These are phyloP conservation scores for Aphelenchoides fujianensis DNA, from an alignment of 1,140 invertebrate genomes.

Conservation along the genomic window DNA sequence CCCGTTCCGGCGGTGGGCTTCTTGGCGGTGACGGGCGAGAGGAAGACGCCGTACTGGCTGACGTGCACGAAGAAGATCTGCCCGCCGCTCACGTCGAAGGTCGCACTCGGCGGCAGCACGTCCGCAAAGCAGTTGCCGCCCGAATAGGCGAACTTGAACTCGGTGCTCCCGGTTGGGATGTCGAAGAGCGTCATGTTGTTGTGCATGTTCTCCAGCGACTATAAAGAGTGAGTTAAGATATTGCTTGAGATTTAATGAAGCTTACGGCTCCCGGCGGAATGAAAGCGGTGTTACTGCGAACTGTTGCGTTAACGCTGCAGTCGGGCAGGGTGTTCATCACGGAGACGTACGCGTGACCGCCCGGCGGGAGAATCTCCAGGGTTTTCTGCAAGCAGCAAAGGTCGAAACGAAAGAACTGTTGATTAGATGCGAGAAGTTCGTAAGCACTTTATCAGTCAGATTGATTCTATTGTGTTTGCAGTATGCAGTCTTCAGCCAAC, in stretches of 20 bases:
- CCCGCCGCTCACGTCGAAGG: background rate
- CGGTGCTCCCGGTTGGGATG: background rate
- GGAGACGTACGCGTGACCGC: slow-evolving; percentile 69
- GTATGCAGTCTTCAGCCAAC: no score
- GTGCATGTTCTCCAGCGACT: slow-evolving; percentile 1
- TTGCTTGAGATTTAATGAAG: background rate
- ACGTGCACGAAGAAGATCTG: background rate
- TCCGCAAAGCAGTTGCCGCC: background rate
- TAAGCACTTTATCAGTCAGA: no score
- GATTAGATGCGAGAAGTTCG: no score
- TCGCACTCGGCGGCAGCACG: background rate
- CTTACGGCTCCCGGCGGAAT: background rate
- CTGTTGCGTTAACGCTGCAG: slow-evolving; percentile 14
- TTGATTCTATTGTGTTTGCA: no score
- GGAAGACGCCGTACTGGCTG: slow-evolving; percentile 9
- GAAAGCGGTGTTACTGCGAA: background rate
- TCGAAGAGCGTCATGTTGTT: background rate
- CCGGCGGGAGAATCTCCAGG: slow-evolving; percentile 69
- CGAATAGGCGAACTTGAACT: background rate
- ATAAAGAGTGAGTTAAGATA: background rate
- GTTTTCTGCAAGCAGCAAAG: slow-evolving; percentile 76
- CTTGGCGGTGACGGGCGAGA: background rate
- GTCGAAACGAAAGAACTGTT: no score
- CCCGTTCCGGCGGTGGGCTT: slow-evolving; percentile 48
- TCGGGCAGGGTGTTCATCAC: slow-evolving; percentile 69